Conservation (phyloP, 2,888 invertebrate species). For the Strigamia maritima region DNA sequence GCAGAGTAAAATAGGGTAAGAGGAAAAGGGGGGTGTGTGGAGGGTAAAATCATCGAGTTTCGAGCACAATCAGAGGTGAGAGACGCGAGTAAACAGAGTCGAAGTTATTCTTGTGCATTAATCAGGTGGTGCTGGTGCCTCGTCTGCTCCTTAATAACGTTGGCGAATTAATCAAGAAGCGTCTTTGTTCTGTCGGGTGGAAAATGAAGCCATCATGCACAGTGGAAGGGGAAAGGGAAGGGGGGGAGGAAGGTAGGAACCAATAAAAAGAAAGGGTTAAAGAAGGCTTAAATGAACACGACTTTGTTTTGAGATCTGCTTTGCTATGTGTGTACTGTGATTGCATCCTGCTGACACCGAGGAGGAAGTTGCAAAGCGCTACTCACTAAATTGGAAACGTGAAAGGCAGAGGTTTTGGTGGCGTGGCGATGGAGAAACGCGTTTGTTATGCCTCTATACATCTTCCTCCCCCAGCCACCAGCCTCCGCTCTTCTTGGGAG, state of each 20-base stretch:
- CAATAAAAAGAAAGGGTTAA: neutral
- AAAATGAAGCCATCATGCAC: constrained; percentile 35
- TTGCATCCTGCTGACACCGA: neutral
- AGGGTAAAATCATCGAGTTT: neutral
- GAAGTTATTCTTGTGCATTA: constrained; percentile 18
- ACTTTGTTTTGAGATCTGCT: neutral
- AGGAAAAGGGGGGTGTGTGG: neutral
- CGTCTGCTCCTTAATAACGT: constrained; percentile 34
- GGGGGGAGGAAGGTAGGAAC: neutral
- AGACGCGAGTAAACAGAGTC: constrained; percentile 3
- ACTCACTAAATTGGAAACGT: neutral
- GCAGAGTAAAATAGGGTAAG: neutral
- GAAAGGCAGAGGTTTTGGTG: neutral
- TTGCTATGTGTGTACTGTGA: neutral
- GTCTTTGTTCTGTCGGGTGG: constrained; percentile 36
- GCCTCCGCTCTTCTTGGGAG: neutral
- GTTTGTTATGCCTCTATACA: neutral
- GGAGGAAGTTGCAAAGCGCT: neutral
- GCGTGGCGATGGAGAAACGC: neutral
- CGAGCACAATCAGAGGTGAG: constrained; percentile 21
- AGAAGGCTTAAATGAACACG: neutral
- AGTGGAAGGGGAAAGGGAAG: neutral
- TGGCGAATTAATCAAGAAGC: constrained; percentile 36
- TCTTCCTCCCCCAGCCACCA: neutral
- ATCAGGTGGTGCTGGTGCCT: neutral